Evolutionary conservation across 2,888 invertebrate species (phyloP).

Genomic region (Eurois occulta): DNA sequence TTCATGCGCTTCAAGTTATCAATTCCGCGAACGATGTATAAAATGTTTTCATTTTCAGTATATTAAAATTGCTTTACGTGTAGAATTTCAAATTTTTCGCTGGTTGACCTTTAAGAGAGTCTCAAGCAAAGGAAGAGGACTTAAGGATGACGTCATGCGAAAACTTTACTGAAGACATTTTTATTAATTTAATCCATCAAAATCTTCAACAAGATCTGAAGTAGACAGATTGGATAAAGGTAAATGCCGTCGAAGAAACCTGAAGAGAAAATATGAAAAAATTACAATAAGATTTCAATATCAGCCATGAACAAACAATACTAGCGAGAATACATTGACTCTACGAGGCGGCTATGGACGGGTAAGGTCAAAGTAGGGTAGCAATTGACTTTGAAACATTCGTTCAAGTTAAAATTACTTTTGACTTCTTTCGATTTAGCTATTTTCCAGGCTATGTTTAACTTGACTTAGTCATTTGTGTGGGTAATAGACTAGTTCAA

Average conservation of each 20-base stretch:
- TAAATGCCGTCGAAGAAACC: slow-evolving; percentile 6
- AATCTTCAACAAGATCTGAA: slow-evolving; percentile 16
- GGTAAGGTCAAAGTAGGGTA: slow-evolving; percentile 47
- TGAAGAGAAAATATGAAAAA: slow-evolving; percentile 38
- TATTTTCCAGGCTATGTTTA: slow-evolving; percentile 29
- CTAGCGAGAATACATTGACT: slow-evolving; percentile 54
- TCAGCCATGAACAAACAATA: slow-evolving; percentile 47
- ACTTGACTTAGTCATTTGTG: slow-evolving; percentile 9
- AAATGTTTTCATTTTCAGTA: slow-evolving; percentile 15
- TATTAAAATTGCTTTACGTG: slow-evolving; percentile 29
- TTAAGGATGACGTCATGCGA: slow-evolving; percentile 33
- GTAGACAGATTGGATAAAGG: slow-evolving; percentile 14
- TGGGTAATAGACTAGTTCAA: neutral
- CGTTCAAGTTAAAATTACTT: slow-evolving; percentile 34
- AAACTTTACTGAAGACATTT: slow-evolving; percentile 24
- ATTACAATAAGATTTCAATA: slow-evolving; percentile 47
- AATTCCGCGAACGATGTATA: neutral
- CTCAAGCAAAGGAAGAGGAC: slow-evolving; percentile 20
- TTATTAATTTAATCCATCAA: slow-evolving; percentile 38
- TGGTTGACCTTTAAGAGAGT: slow-evolving; percentile 29
- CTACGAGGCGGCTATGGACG: slow-evolving; percentile 40
- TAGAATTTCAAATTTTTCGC: slow-evolving; percentile 23
- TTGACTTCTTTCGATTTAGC: slow-evolving; percentile 25
- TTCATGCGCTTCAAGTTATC: neutral
- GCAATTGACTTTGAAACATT: slow-evolving; percentile 48